A percentile compares a stretch with the other conserved stretches of the same genome.
Evolutionary conservation across 2,113 vertebrate genomes (phyloP).

Genomic region (Cygnus buccinator): DNA sequence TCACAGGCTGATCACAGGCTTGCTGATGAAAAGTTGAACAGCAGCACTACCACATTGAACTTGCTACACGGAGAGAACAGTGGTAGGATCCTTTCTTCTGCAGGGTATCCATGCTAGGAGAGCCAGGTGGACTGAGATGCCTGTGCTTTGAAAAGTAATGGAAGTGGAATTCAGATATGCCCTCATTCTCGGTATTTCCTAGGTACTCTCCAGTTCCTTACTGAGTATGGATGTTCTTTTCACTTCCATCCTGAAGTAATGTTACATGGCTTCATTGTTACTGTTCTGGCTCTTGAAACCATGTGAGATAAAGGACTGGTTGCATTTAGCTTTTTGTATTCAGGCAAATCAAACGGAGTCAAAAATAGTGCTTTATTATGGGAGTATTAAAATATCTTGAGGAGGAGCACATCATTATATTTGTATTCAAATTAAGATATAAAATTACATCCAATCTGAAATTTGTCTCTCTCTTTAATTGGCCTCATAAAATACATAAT

Average conservation of each 20-base stretch:
- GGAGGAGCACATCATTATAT: not conserved
- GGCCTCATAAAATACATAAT: not conserved
- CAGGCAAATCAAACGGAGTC: not conserved
- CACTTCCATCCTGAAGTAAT: not conserved
- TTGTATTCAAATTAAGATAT: slow-evolving; percentile 8
- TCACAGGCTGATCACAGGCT: not conserved
- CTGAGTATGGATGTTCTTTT: not conserved
- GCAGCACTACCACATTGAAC: not conserved
- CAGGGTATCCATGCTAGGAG: not conserved
- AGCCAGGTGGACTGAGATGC: not conserved
- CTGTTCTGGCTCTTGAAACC: not conserved
- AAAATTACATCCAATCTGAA: slow-evolving; percentile 1
- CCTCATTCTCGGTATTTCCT: not conserved
- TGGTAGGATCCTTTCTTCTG: not conserved
- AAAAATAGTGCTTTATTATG: not conserved
- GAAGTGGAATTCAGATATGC: not conserved
- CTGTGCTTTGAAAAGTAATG: not conserved
- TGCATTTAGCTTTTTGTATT: not conserved
- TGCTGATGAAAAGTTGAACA: not conserved
- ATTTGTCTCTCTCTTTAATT: not conserved
- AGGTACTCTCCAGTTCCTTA: not conserved
- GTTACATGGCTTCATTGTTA: not conserved
- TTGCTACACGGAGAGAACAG: not conserved
- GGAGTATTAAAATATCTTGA: not conserved
- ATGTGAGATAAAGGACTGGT: not conserved